Evolutionary conservation across 1,140 invertebrate genomes (phyloP).

Genomic region (Drosophila kohkoa): DNA sequence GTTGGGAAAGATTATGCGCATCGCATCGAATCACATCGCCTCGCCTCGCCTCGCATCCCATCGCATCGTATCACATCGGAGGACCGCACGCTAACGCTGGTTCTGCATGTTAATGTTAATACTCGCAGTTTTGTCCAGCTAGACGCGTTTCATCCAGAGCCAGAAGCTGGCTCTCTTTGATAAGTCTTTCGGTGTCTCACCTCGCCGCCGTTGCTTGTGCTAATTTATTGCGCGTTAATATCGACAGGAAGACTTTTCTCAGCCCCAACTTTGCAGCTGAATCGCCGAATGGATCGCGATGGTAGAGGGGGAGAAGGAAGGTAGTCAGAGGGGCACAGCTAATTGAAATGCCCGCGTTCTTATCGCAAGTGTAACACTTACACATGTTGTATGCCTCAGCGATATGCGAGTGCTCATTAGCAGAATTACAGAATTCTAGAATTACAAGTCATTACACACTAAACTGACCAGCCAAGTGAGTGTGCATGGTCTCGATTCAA

Average conservation of each 20-base stretch:
- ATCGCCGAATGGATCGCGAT: not conserved
- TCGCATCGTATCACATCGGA: constrained; percentile 37
- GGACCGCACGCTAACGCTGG: constrained; percentile 57
- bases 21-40: constrained; percentile 44
- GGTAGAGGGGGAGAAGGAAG: too few species aligned
- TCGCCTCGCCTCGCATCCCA: constrained; percentile 40
- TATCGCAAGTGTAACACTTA: constrained; percentile 74
- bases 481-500: not conserved
- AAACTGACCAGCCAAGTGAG: constrained; percentile 37
- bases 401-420: constrained; percentile 65
- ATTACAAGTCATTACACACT: constrained; percentile 83
- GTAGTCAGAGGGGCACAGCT: constrained; percentile 18
- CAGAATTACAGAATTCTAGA: constrained; percentile 58
- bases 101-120: constrained; percentile 58
- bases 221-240: constrained; percentile 84
- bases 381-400: constrained; percentile 45
- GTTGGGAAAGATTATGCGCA: constrained; percentile 77
- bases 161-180: constrained; percentile 18
- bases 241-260: constrained; percentile 71
- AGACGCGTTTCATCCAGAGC: constrained; percentile 42
- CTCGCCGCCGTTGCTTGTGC: constrained; percentile 67
- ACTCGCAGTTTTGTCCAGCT: constrained; percentile 14
- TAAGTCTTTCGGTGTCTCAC: constrained; percentile 43
- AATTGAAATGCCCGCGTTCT: constrained; percentile 74
- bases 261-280: not conserved